Base-by-base conservation (phyloP, 1,140 invertebrate genomes). In the Drosophila tropicalis region DNA sequence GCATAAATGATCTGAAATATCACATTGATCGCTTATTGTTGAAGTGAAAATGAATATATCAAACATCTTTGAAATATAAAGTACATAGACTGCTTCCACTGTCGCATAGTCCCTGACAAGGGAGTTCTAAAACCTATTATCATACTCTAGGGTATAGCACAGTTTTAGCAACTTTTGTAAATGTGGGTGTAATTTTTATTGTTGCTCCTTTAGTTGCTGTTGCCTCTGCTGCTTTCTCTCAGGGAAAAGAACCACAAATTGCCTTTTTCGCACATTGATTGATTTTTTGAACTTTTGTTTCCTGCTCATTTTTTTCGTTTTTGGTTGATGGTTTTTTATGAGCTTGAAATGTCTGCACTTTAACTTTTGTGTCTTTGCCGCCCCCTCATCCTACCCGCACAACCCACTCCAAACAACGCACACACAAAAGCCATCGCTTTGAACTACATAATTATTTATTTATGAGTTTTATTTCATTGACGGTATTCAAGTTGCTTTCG, bases 181-280 rank as follows among this genome's bases (percentile, higher is more conserved):
- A 62, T 22, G 71, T 25, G 58, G 44, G 1, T 9, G 17, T 1
- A 10, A 10, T 13, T 1, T 7, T 57, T 22, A 19, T 22, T 5
- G 44, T 12, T 70, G 15, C 40, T 13, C 13, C 34, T 70, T n/a
- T 57, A 41, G 67, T 54, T 44, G 40, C 54, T 54, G 44, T 55
- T 51, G 51, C 57, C 57, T 62, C 66, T 67, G 5, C 29, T 29
- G 29, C 67, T 66, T 55, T 56, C 66, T 63, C n/a, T 61, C 39
- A 73, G 60, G 9, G 44, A 3, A 22, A 51, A 22, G 19, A 51
- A 51, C 82, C 83, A 66, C 82, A 86, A 86, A 86, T 86, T 86
- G 82, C 79, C 83, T 86, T 87, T 86, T 86, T 86, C 82, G 83
- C 82, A 86, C 83, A 72, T 86, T 86, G 82, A 86, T 86, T 86